Base-by-base conservation (phyloP, 2,113 vertebrate genomes). In the Prietella phreatophila region DNA sequence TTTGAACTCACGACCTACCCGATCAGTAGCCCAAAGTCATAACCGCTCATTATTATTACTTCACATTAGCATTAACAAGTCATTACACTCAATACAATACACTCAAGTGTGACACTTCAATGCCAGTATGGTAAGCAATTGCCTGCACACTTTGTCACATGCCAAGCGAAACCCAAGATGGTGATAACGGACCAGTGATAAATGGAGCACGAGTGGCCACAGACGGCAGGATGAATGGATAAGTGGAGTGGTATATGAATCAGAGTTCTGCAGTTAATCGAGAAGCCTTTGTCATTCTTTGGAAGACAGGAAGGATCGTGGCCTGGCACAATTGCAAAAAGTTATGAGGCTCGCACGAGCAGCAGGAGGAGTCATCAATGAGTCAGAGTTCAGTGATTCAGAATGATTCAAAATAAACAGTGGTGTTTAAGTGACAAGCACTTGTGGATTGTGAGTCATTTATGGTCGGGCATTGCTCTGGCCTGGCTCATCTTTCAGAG, bases 381-480 rank as follows among this genome's bases (percentile, higher is more conserved):
- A 91, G 80, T 88, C 86, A 86, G 0, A 20, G 75, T 82, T 71
- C n/a, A 14, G 63, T 93, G 93, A 93, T 84, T 93, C 91, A 92
- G 56, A 3, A 8, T 82, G 65, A 83, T 86, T 69, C 88, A 76
- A 56, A 85, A 89, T 86, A 92, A 93, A 90, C 88, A 89, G 89
- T 39, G 42, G 76, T 58, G 63, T 88, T 90, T 86, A 90, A 93
- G 90, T 75, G 56, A 87, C 90, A 85, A 76, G 84, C 76, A 73
- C 87, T 55, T 79, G 84, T 93, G 89, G 88, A 90, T 61, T 79
- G 89, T 93, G 93, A 95, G 86, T 95, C 94, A 95, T 88, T 82
- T 71, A 17, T 53, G 14, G 50, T 67, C 22, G 63, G 83, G 86
- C 87, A 92, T 94, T 93, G 91, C 76, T 36, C 17, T 60, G 0